Evolutionary conservation across 2,113 vertebrate genomes (phyloP).

Genomic region (Empidonax traillii): DNA sequence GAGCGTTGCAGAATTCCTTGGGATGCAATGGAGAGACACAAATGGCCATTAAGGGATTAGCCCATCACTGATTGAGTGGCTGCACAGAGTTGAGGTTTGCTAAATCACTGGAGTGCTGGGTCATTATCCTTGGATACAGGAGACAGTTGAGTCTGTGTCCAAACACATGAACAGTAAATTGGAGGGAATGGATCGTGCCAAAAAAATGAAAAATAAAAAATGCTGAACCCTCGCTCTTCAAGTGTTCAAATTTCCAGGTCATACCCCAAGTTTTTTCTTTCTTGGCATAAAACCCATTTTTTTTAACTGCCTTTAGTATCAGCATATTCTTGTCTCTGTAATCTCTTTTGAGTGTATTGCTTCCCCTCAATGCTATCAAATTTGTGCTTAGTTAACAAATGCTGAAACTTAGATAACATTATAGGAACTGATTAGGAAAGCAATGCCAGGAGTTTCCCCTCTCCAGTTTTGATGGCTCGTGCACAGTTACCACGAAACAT

Average conservation of each 20-base stretch:
- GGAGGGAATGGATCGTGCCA: slow-evolving; percentile 40
- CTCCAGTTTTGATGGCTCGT: not conserved
- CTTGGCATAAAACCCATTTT: slow-evolving; percentile 60
- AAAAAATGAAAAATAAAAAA: slow-evolving; percentile 26
- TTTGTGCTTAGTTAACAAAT: slow-evolving; percentile 48
- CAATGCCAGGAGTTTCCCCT: not conserved
- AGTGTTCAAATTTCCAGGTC: slow-evolving; percentile 69
- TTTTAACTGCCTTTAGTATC: slow-evolving; percentile 54
- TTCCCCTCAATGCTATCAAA: slow-evolving; percentile 54
- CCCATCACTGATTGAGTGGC: slow-evolving; percentile 54
- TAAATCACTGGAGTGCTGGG: slow-evolving; percentile 72
- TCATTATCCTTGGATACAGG: slow-evolving; percentile 74
- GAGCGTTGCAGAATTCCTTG: slow-evolving; percentile 64
- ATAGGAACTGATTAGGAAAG: slow-evolving; percentile 37
- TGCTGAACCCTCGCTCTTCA: slow-evolving; percentile 55
- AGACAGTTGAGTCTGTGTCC: slow-evolving; percentile 60
- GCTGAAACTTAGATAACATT: slow-evolving; percentile 42
- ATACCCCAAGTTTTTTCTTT: slow-evolving; percentile 40
- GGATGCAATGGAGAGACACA: slow-evolving; percentile 67
- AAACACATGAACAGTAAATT: slow-evolving; percentile 66
- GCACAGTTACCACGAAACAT: not conserved
- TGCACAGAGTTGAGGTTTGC: slow-evolving; percentile 52
- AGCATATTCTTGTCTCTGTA: slow-evolving; percentile 59
- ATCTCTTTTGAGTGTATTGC: slow-evolving; percentile 50
- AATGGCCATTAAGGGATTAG: slow-evolving; percentile 84